These are phyloP conservation scores for Coptodon bakossiorum DNA, from an alignment of 2,113 vertebrate species.

Conservation along the genomic window DNA sequence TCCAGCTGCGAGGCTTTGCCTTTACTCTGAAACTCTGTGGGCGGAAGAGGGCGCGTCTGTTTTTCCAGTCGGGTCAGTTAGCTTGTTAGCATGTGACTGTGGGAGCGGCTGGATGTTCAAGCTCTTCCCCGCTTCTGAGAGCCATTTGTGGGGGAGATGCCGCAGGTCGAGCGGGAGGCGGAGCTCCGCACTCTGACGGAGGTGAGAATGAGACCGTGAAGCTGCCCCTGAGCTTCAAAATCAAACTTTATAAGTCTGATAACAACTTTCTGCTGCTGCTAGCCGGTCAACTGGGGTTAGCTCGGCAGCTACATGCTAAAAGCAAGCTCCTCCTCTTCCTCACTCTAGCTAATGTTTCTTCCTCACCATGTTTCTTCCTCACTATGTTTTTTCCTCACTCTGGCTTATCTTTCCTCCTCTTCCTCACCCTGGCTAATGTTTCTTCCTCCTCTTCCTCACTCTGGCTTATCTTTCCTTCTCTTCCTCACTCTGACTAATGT, in stretches of 20 bases:
- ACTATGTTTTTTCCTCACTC: background rate
- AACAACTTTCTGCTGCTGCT: background rate
- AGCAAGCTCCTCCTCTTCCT: background rate
- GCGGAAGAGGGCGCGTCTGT: background rate
- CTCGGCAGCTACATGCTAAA: background rate
- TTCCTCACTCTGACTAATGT: background rate
- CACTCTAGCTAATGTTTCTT: accelerated
- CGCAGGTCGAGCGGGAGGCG: background rate
- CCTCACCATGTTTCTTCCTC: background rate
- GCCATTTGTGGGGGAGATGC: background rate
- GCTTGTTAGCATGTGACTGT: background rate
- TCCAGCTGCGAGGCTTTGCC: background rate
- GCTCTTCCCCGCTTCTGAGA: background rate
- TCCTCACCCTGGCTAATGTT: accelerated
- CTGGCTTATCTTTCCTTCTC: background rate
- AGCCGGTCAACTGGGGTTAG: background rate
- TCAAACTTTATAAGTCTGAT: background rate
- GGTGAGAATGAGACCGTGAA: background rate
- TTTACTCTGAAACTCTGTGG: background rate
- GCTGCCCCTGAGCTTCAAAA: background rate
- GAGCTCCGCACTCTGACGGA: slow-evolving; percentile 31
- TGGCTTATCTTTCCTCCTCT: background rate
- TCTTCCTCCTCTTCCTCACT: background rate
- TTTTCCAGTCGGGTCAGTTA: background rate
- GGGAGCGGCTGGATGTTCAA: background rate